Evolutionary conservation across 2,113 vertebrate genomes (phyloP), one percentile per base, ranked within the genome.

Genomic region (Periophthalmus modestus): DNA sequence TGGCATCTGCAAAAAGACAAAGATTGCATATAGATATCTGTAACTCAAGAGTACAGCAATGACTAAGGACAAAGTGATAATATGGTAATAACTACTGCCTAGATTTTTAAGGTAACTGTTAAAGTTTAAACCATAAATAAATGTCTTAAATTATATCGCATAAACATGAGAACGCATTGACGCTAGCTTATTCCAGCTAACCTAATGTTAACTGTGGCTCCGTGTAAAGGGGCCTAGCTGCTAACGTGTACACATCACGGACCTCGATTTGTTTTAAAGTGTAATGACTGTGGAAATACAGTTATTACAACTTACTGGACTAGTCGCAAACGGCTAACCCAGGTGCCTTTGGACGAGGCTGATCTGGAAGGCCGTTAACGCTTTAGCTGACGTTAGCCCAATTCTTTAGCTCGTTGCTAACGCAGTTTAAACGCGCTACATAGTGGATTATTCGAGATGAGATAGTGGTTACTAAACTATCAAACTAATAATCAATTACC

Each of bases 1-100:
- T 82, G 78, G 71, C 87, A 93, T 89, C 93, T 93, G 83, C 12
- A 82, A 68, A 16, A 66, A 46, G 66, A 72, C 74, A 5, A 68
- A 2, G 1, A 46, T 1, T 18, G 9, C 13, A 59, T 28, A 6
- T 24, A 11, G 14, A 28, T 24, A 59, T 59, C 3, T 23, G 11
- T 6, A 23, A 23, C 48, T 52, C 19, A 5, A 5, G 4, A 7
- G 52, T n/a, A 1, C 19, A 18, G 18, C 5, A 52, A 21, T 55
- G 16, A 4, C 18, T n/a, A 9, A 7, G 1, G 19, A 54, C 18
- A n/a, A 19, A 54, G 4, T 54, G 1, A 54, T 7, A 1, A 24
- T 23, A 4, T 24, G 1, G 23, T 5, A 59, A 24, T 24, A 59
- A 55, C 19, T 9, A n/a, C 9, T 55, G 1, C 7, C 16, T 5